Evolutionary conservation across 2,113 vertebrate genomes (phyloP).

Genomic region (Gobius niger): DNA sequence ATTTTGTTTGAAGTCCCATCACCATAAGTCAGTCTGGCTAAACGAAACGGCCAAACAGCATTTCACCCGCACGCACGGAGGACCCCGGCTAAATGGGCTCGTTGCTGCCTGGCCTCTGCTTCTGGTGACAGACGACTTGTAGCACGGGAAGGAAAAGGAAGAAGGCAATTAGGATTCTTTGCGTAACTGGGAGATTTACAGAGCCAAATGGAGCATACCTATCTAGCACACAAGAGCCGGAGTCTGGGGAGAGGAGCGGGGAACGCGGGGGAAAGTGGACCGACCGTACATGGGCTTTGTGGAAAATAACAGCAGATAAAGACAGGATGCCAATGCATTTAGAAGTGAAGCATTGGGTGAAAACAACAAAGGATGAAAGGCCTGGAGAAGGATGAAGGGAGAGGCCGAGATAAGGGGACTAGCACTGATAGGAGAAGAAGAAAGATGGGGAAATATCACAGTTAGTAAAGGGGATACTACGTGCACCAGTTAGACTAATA

Average conservation of each 20-base stretch:
- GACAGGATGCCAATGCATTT: conserved; percentile 66
- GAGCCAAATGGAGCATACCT: conserved; percentile 76
- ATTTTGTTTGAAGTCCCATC: conserved; percentile 7
- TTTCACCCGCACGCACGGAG: conserved; percentile 16
- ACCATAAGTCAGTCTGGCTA: not conserved
- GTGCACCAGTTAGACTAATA: not conserved
- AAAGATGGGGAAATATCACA: conserved; percentile 49
- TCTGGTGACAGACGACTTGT: conserved; percentile 29
- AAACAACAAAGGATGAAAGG: conserved; percentile 59
- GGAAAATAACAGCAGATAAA: conserved; percentile 77
- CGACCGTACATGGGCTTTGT: conserved; percentile 47
- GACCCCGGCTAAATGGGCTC: conserved; percentile 5
- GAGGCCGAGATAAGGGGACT: conserved; percentile 37
- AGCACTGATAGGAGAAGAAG: conserved; percentile 12
- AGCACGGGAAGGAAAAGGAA: conserved; percentile 59
- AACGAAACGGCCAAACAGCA: conserved; percentile 22
- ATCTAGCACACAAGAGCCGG: conserved; percentile 48
- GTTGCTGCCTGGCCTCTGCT: conserved; percentile 4
- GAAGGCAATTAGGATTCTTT: conserved; percentile 76
- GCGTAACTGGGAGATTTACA: conserved; percentile 63
- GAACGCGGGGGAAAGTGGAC: conserved; percentile 41
- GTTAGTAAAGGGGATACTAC: conserved; percentile 30
- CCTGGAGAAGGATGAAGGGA: conserved; percentile 42
- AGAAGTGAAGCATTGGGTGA: conserved; percentile 48
- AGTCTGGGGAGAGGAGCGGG: conserved; percentile 24